Evolutionary conservation across 2,888 invertebrate genomes (phyloP), one percentile per base, ranked within the genome.

Genomic region (Marronus borbonicus): DNA sequence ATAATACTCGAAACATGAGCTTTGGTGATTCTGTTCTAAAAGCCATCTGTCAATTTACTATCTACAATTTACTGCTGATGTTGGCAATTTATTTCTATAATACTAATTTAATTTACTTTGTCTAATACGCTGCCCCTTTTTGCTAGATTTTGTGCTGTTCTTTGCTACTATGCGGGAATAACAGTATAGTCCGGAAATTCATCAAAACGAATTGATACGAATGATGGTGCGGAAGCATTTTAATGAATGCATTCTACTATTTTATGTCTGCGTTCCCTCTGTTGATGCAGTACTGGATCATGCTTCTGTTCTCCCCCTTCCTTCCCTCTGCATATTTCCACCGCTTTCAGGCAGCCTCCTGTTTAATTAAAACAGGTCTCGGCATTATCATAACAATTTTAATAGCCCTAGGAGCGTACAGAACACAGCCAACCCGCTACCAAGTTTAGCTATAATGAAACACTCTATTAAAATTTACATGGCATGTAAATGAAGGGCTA

Each of bases 331-430:
- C 62, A 58, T 58, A 20, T 31, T 62, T 62, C 50, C 68, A 50
- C 14, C 68, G 50, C 24, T 68, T 20, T 50, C 62, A 31, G 31
- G 28, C 62, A 31, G 62, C 31, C 28, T 62, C 68, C 60, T 74
- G 20, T 74, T 74, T 74, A 74, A 74, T 74, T 74, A 74, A 74
- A 74, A 74, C 72, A 74, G 72, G 58, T 74, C 60, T 39, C 60
- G 28, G 60, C 72, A 74, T 74, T 74, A 74, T 74, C 72, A 74
- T 74, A 74, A 74, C 72, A 74, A 74, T 74, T 74, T 74, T 74
- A 74, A 74, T 74, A 74, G 72, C 24, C 62, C 28, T 52, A 52
- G 68, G 24, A 50, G 60, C 72, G 72, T 62, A 60, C 49, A 55
- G 70, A 70, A 70, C 36, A 36, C 28, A 12, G 17, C 31, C 70